Evolutionary conservation across 2,888 invertebrate genomes (phyloP).

Genomic region (Lithophane socia): DNA sequence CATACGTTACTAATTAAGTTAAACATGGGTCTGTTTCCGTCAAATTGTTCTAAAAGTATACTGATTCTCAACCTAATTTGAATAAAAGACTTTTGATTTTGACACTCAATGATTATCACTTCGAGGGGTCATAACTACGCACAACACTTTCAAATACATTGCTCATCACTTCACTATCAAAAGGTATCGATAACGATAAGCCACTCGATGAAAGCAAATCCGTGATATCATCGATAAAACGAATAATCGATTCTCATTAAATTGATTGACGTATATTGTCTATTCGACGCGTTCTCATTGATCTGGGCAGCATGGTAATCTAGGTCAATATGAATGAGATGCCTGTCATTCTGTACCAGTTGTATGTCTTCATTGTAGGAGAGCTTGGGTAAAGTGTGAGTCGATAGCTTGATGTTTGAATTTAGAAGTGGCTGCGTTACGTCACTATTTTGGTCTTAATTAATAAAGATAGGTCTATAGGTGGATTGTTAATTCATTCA

Average conservation of each 20-base stretch:
- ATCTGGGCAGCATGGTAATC: constrained; percentile 16
- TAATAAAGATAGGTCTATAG: no score
- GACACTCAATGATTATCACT: neutral
- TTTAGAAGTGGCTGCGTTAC: constrained; percentile 14
- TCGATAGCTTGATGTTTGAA: constrained; percentile 14
- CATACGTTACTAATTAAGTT: no score
- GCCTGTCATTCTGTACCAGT: constrained; percentile 25
- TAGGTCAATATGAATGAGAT: constrained; percentile 49
- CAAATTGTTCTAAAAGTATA: neutral
- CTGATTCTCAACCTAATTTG: neutral
- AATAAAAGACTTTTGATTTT: neutral
- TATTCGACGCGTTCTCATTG: constrained; percentile 30
- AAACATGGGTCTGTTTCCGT: no score
- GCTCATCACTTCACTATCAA: constrained; percentile 25
- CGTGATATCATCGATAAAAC: constrained; percentile 51
- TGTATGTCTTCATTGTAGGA: constrained; percentile 8
- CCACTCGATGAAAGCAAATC: constrained; percentile 40
- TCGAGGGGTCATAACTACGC: neutral
- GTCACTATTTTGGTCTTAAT: neutral
- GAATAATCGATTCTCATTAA: constrained; percentile 51
- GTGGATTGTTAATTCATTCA: no score
- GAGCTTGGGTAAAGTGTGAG: neutral
- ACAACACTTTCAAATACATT: constrained; percentile 3
- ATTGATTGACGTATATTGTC: constrained; percentile 53
- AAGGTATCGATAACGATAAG: constrained; percentile 49